These are phyloP conservation scores for Aphelocoma coerulescens DNA, from an alignment of 2,113 vertebrate species.

Conservation along the genomic window DNA sequence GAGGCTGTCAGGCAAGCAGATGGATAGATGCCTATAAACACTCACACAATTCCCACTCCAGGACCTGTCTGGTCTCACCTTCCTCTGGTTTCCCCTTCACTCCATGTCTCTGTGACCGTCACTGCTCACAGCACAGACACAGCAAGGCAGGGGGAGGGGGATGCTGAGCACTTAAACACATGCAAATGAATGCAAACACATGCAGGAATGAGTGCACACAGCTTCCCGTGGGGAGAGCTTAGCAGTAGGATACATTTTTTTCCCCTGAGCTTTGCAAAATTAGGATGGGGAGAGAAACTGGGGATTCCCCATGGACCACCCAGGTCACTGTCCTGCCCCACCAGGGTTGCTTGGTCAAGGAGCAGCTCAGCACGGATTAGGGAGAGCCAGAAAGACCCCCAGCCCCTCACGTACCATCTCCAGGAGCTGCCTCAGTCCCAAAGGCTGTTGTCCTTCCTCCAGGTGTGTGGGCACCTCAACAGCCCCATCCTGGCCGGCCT, in stretches of 20 bases:
- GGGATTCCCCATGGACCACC: background rate
- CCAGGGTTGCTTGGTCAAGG: accelerated
- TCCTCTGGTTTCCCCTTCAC: background rate
- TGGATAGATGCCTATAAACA: background rate
- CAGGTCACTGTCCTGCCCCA: background rate
- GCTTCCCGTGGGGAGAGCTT: background rate
- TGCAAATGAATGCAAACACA: background rate
- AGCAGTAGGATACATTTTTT: background rate
- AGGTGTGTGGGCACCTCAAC: accelerated
- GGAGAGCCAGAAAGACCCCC: background rate
- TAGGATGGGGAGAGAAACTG: background rate
- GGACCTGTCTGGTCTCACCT: background rate
- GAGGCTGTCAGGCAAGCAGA: background rate
- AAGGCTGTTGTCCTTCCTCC: background rate
- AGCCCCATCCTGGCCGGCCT: background rate
- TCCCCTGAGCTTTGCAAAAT: background rate
- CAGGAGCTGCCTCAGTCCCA: background rate
- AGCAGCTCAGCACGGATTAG: background rate
- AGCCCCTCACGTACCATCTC: background rate
- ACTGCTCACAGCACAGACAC: background rate
- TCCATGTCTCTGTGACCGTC: accelerated
- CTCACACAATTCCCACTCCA: background rate
- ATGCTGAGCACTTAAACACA: background rate
- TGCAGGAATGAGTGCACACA: background rate
- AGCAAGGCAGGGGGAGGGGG: background rate